Base-by-base conservation (phyloP, 2,888 invertebrate species). In the Clivina fossor region DNA sequence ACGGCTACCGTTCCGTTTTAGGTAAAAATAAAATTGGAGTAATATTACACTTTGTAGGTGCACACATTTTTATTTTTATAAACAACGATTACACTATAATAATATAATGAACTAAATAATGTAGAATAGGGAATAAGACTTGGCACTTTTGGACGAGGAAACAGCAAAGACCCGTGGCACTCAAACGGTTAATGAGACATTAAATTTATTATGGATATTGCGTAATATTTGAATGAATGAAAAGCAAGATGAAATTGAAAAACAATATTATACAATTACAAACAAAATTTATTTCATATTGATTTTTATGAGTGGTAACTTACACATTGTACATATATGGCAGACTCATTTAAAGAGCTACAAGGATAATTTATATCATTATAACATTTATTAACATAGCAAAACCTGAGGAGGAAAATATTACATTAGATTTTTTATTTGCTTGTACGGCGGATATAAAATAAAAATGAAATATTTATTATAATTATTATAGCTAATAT, bases 241-340 rank as follows among this genome's bases (percentile, higher is more conserved):
- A n/a, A n/a, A n/a, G n/a, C n/a, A n/a, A n/a, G n/a, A n/a, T n/a
- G n/a, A n/a, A 20, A 40, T 20, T 15, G 26, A 24, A 19, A 44
- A 37, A 35, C n/a, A 47, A 37, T 44, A 18, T 48, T 35, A 22
- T 57, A 61, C 61, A 61, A 56, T 61, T 60, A 61, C 58, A 61
- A 61, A 60, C 56, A 58, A 46, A 54, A 57, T 61, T 61, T 61
- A 61, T 61, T 61, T 59, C 53, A 53, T 58, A 58, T 56, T 50
- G 53, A 55, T 56, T 55, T 43, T 51, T 43, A 43, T 57, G 50
- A 56, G 55, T 61, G 61, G 61, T 61, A 61, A 61, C 61, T 61
- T 60, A 60, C 58, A 60, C 58, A 61, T 58, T 61, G 60, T 61
- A 61, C 61, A 61, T 60, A 61, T 58, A 61, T 61, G 54, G 54